Base-by-base conservation (phyloP, 2,888 invertebrate genomes). In the Cephus rjabovi region DNA sequence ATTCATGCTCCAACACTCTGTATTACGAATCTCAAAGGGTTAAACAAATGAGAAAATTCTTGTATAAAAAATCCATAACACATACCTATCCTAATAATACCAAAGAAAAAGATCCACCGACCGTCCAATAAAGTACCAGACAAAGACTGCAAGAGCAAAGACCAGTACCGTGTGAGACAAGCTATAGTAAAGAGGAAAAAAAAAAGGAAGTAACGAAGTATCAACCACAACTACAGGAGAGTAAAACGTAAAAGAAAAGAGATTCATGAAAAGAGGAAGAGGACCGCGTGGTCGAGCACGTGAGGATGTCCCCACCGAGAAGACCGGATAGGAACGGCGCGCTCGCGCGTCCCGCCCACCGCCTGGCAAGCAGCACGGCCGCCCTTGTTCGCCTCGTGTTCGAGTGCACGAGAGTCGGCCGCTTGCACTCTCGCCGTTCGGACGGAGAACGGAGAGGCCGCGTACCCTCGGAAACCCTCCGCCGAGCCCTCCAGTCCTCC, bases 341-440 rank as follows among this genome's bases (percentile, higher is more conserved):
- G 88, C 88, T 85, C 86, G 89, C 90, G 89, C 88, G 90, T 87
- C 86, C 90, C 90, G 90, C 90, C 90, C 90, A 90, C 89, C 81
- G 86, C 83, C 81, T 74, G 89, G 87, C 86, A 86, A 81, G 83
- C 86, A 79, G 78, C 81, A 88, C 84, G 84, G 89, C 88, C 89
- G 90, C 88, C 89, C 87, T 86, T 84, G 85, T 82, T 82, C 79
- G 84, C 86, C 84, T 85, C 86, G 87, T 87, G 87, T 83, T 84
- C 84, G 82, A 78, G 80, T 82, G 81, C 83, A 82, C 79, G 83
- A 86, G 87, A 90, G 90, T 90, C 87, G 86, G 83, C 85, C 85
- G 88, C 84, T 84, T 84, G 89, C 90, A 88, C 87, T 89, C 89
- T 83, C 87, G 86, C 87, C 83, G 87, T 87, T 85, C 87, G 87